Evolutionary conservation across 2,888 invertebrate species (phyloP), one percentile per base, ranked within the genome.

Genomic region (Xestia xanthographa): DNA sequence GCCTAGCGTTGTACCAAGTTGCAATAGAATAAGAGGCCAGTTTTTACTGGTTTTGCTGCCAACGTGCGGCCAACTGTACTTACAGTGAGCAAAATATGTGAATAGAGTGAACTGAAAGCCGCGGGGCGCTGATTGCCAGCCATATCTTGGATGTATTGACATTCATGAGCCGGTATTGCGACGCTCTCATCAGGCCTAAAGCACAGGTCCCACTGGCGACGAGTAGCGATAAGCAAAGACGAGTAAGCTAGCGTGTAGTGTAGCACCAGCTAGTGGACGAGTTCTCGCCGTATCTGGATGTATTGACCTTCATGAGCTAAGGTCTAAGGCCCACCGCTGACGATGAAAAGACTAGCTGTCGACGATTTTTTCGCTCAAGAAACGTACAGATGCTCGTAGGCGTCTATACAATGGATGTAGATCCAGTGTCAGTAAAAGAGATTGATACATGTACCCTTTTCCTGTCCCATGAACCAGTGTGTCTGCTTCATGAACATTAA

Each of bases 81-180:
- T 62, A 62, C 43, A 73, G 77, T 86, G 66, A 77, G 77, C 81
- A 84, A 86, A 90, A 87, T 87, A 86, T 84, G 78, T 94, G 93
- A 94, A 95, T 94, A 92, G 92, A 88, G 88, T 89, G 88, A 93
- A 94, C 94, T 94, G 92, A 90, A 92, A 90, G 91, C 90, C 83
- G 88, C 87, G 89, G 89, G 90, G 88, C 82, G 87, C 91, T 87
- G 87, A 90, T 89, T 90, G 84, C 84, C 83, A 79, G 69, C 81
- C 72, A 79, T 83, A 83, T 85, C 85, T 80, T 78, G 72, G 58
- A 63, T 48, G 77, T 78, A 89, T 89, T 90, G 89, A 87, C 81
- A 89, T 89, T 89, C 90, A 90, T 88, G 87, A 90, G 79, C 38
- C 71, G 82, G 73, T 87, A 84, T 86, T 79, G 76, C 85, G 87